Conservation (phyloP, 2,888 invertebrate genomes). For the Cerastis leucographa region DNA sequence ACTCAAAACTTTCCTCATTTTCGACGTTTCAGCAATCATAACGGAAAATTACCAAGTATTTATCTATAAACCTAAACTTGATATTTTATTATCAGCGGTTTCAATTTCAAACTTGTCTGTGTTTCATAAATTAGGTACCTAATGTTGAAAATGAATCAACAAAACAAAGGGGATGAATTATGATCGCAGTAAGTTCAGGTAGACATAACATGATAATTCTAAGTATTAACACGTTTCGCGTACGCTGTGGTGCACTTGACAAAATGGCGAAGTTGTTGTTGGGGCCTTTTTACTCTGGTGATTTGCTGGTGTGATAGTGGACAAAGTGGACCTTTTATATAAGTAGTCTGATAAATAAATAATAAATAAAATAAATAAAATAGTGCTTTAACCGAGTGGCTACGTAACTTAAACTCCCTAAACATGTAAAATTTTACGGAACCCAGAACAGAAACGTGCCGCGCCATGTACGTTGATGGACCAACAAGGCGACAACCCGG, state of each 20-base stretch:
- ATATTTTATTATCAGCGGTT: not conserved
- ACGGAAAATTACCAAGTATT: not conserved
- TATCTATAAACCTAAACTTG: not conserved
- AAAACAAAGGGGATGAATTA: slow-evolving; percentile 14
- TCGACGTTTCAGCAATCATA: not conserved
- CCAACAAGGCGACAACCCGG: no score
- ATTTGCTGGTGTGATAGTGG: not conserved
- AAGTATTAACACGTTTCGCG: not conserved
- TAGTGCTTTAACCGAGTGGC: not conserved
- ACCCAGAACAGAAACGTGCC: no score
- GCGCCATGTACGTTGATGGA: no score
- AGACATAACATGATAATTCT: slow-evolving; percentile 18
- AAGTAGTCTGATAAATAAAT: no score
- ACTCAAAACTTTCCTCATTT: no score
- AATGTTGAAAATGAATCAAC: not conserved
- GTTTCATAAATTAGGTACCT: not conserved
- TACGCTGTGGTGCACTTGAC: not conserved
- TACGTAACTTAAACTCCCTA: not conserved
- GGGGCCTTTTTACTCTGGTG: not conserved
- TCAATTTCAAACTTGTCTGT: not conserved
- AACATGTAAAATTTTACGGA: no score
- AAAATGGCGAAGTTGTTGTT: not conserved
- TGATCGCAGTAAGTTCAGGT: not conserved
- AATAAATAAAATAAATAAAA: no score
- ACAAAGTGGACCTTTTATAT: no score